phyloP scores from a whole-genome alignment of 2,113 vertebrate species.

The Laterallus jamaicensis region DNA sequence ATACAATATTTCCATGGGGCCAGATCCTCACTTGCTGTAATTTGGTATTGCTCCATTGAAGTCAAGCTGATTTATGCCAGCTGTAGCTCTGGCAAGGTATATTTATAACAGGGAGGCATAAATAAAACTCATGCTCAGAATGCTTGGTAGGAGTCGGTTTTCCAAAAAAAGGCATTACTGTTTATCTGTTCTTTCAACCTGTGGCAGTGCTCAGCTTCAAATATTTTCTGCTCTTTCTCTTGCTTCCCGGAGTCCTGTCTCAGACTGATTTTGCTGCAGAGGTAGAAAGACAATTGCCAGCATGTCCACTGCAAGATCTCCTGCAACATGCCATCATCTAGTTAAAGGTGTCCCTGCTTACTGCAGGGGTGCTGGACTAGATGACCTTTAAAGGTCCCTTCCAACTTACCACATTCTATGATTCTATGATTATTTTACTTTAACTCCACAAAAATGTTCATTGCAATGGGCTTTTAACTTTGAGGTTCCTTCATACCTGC shows the following conservation, averaged over 20 bases:
- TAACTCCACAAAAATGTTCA: accelerated
- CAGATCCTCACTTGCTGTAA: background rate
- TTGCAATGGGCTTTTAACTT: background rate
- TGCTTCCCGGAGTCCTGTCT: background rate
- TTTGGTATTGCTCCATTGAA: background rate
- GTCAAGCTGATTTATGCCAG: slow-evolving; percentile 41
- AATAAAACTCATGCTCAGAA: background rate
- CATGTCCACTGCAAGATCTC: background rate
- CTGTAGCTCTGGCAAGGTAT: background rate
- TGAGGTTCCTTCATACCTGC: background rate
- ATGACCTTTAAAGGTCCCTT: too few species aligned
- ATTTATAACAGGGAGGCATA: background rate
- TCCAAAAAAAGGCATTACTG: background rate
- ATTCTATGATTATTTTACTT: background rate
- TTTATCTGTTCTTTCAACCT: background rate
- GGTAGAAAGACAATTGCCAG: background rate
- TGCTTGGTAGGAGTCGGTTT: background rate
- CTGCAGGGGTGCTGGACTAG: too few species aligned
- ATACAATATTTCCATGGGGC: background rate
- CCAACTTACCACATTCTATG: too few species aligned
- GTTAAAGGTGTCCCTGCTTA: too few species aligned
- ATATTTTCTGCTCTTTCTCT: background rate
- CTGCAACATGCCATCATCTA: too few species aligned
- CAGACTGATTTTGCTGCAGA: background rate
- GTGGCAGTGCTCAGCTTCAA: background rate